Conservation (phyloP, 2,113 vertebrate species). For the Carassius auratus region DNA sequence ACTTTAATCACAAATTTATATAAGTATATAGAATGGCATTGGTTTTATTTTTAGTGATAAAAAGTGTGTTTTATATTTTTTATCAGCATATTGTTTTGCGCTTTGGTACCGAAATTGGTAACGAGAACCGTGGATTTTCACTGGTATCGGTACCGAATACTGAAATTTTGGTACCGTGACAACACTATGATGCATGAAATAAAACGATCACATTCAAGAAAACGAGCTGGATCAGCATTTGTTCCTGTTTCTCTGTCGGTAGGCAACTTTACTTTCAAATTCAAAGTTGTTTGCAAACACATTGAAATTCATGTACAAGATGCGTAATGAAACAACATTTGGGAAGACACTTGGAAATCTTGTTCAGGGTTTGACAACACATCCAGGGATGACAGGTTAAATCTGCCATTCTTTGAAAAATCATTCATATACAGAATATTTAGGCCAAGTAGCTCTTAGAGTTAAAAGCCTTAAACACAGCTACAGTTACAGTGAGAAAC, state of each 20-base stretch:
- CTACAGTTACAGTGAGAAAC: not conserved
- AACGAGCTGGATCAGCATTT: constrained; percentile 41
- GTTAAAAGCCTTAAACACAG: not conserved
- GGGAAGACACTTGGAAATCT: not conserved
- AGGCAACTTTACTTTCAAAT: constrained; percentile 30
- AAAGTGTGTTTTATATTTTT: no score
- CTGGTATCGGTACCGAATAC: no score
- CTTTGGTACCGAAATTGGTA: no score
- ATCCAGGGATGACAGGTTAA: not conserved
- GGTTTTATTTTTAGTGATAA: no score
- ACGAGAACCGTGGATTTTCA: no score
- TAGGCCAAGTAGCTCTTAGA: not conserved
- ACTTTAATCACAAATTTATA: no score
- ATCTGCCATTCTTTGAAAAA: constrained; percentile 29
- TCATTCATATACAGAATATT: not conserved
- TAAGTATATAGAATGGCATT: no score
- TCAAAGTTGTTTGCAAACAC: not conserved
- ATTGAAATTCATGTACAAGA: constrained; percentile 11
- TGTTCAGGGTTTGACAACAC: not conserved
- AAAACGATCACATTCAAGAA: constrained; percentile 4
- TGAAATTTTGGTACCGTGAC: no score
- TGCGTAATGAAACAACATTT: not conserved
- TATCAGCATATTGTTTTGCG: no score
- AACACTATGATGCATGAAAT: no score
- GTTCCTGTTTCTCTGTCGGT: constrained; percentile 36